phyloP scores from a whole-genome alignment of 2,797 vertebrate genomes.

The Urocyon cinereoargenteus region DNA sequence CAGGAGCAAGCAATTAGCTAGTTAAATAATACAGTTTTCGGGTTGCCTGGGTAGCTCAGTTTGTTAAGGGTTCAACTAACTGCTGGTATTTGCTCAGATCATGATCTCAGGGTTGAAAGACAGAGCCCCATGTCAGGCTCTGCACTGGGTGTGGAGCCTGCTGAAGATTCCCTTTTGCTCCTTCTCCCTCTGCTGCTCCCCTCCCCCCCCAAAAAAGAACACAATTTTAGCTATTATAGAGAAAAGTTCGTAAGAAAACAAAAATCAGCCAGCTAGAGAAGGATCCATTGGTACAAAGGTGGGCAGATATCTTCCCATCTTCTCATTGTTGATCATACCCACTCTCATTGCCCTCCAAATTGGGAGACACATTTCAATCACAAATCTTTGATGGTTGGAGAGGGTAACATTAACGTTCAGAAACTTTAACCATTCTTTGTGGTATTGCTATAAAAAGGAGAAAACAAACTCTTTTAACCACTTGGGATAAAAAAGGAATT shows the following conservation, averaged over 20 bases:
- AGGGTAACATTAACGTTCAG: conserved; percentile 42
- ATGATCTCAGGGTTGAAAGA: neutral
- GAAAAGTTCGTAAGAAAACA: conserved; percentile 13
- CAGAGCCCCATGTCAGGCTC: neutral
- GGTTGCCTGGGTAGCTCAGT: neutral
- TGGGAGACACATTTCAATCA: conserved; percentile 30
- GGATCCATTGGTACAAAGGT: neutral
- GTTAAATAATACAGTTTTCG: neutral
- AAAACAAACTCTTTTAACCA: conserved; percentile 54
- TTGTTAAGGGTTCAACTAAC: neutral
- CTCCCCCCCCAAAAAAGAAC: neutral
- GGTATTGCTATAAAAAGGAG: neutral
- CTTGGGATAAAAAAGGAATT: conserved; percentile 21
- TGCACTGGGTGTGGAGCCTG: neutral
- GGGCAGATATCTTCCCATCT: neutral
- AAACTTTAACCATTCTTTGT: conserved; percentile 21
- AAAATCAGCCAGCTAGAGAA: neutral
- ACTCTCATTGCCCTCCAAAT: neutral
- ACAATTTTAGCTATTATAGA: conserved; percentile 8
- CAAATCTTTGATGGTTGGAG: neutral
- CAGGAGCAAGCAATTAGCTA: neutral
- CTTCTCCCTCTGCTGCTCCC: neutral
- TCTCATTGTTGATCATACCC: neutral
- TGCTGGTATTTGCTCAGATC: neutral
- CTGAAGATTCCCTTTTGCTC: neutral